These are phyloP conservation scores for Hippocampus comes DNA, from an alignment of 2,113 vertebrate species.

Conservation along the genomic window DNA sequence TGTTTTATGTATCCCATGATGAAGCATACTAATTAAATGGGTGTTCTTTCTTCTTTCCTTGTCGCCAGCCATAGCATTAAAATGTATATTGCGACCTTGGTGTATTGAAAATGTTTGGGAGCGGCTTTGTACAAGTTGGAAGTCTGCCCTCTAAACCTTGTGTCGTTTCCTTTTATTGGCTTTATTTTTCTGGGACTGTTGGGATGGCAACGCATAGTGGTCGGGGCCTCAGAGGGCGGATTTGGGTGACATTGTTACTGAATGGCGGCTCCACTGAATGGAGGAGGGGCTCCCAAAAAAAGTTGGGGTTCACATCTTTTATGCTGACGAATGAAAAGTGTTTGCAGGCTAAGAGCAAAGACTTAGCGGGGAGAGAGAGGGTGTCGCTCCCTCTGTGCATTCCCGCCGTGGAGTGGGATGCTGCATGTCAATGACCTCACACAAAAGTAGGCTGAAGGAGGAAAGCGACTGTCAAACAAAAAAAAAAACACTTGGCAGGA, in stretches of 20 bases:
- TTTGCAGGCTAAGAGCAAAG: not conserved
- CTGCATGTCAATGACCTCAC: conserved; percentile 67
- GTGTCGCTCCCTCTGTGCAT: not conserved
- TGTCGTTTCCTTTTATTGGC: conserved; percentile 11
- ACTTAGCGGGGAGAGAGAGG: not conserved
- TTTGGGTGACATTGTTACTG: conserved; percentile 20
- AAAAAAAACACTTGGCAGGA: conserved; percentile 37
- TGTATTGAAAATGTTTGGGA: conserved; percentile 28
- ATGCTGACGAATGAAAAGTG: conserved; percentile 25
- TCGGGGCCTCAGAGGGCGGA: conserved; percentile 5
- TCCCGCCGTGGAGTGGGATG: conserved; percentile 10
- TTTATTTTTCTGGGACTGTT: conserved; percentile 27
- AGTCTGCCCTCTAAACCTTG: conserved; percentile 10
- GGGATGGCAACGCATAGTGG: conserved; percentile 24
- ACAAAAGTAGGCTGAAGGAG: conserved; percentile 45
- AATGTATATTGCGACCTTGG: conserved; percentile 6
- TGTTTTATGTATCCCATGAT: not conserved
- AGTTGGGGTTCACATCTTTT: conserved; percentile 43
- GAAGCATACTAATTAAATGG: conserved; percentile 10
- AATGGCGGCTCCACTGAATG: conserved; percentile 45
- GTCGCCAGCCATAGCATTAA: conserved; percentile 3
- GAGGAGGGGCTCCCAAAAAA: conserved; percentile 3
- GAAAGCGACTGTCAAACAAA: conserved; percentile 40
- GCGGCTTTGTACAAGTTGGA: conserved; percentile 39
- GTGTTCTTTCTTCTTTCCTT: conserved; percentile 7